Conservation (phyloP, 2,888 invertebrate genomes). For the Phaedon cochleariae region DNA sequence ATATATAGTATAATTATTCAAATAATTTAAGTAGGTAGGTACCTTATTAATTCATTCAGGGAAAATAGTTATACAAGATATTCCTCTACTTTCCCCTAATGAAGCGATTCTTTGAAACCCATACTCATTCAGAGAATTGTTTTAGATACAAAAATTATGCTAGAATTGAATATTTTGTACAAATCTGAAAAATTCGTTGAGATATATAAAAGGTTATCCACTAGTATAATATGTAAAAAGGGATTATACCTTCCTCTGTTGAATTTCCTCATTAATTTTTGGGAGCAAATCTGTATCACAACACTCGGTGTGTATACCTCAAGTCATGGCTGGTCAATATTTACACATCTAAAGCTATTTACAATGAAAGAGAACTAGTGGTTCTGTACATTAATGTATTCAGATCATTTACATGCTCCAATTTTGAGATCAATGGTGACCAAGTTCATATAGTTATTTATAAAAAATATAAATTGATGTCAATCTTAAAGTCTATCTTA, state of each 20-base stretch:
- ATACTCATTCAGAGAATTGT: not conserved
- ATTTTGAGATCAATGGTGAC: slow-evolving; percentile 60
- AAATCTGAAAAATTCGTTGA: slow-evolving; percentile 3
- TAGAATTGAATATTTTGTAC: not conserved
- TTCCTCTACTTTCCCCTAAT: not conserved
- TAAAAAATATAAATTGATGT: slow-evolving; percentile 31
- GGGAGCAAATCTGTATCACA: slow-evolving; percentile 51
- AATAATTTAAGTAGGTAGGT: no score
- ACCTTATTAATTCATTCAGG: no score
- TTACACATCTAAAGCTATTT: slow-evolving; percentile 56
- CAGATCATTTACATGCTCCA: slow-evolving; percentile 52
- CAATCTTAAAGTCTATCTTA: slow-evolving; percentile 42
- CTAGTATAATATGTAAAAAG: no score
- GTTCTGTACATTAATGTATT: slow-evolving; percentile 47
- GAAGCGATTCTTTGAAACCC: not conserved
- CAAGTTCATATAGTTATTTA: slow-evolving; percentile 38
- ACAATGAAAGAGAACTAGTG: slow-evolving; percentile 50
- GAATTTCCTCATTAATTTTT: slow-evolving; percentile 46
- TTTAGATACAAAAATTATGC: not conserved
- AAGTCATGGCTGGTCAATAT: slow-evolving; percentile 58
- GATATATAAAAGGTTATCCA: no score
- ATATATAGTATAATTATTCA: no score
- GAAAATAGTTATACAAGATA: not conserved
- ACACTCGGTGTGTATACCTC: slow-evolving; percentile 48
- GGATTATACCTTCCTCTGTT: slow-evolving; percentile 32